Percentiles rank a stretch among this genome's conserved stretches.
These are phyloP conservation scores for Cryptotermes secundus DNA, from an alignment of 1,140 invertebrate species.

Conservation along the genomic window DNA sequence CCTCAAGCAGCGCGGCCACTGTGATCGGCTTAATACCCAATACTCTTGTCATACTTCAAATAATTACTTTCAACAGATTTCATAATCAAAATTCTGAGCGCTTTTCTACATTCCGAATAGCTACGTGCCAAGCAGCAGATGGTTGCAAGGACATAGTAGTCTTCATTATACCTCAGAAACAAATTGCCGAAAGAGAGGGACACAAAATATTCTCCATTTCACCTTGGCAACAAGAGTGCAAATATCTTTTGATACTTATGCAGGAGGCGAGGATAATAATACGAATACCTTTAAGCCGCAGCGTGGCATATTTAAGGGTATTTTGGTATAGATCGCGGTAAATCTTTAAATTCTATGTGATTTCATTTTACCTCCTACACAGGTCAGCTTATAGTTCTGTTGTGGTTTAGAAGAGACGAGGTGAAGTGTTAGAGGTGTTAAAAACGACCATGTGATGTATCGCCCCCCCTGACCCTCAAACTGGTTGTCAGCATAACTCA, in stretches of 20 bases:
- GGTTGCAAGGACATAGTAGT: too few species aligned
- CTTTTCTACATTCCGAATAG: too few species aligned
- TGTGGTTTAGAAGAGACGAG: not conserved
- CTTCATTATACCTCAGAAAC: too few species aligned
- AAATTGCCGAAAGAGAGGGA: too few species aligned
- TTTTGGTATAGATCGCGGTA: not conserved
- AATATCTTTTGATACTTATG: not conserved
- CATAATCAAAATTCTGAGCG: too few species aligned
- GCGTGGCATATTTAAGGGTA: not conserved
- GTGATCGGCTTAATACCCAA: too few species aligned
- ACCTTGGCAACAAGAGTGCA: not conserved
- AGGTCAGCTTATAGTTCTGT: not conserved
- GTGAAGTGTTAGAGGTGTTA: conserved; percentile 24
- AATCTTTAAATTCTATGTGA: not conserved
- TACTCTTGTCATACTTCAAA: too few species aligned
- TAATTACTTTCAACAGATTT: too few species aligned
- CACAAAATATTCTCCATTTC: too few species aligned
- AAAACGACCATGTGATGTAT: conserved; percentile 25
- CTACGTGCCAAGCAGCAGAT: too few species aligned
- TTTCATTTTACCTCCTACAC: not conserved
- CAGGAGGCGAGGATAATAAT: not conserved
- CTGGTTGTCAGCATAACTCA: conserved; percentile 29
- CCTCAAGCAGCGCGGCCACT: too few species aligned
- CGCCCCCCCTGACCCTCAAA: not conserved
- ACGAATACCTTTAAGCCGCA: not conserved